Percentiles rank a stretch among this genome's conserved stretches.
These are phyloP conservation scores for Synergus itoensis DNA, from an alignment of 2,888 invertebrate genomes.

Conservation along the genomic window DNA sequence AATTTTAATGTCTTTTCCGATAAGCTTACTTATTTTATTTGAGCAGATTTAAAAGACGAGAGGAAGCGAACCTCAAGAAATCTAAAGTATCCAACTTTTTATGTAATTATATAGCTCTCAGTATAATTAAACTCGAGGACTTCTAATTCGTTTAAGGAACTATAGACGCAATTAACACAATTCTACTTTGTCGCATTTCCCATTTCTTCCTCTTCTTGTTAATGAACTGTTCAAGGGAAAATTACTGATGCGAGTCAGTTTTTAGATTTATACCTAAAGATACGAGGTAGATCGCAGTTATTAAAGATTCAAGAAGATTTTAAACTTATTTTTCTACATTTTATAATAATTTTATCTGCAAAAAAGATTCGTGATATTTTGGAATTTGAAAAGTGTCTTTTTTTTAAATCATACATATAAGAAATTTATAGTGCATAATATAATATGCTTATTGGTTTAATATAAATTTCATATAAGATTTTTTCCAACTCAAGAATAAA, in stretches of 20 bases:
- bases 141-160: slow-evolving; percentile 22
- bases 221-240: slow-evolving; percentile 18
- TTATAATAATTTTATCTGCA: too few relatives aligned
- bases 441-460: too few relatives aligned
- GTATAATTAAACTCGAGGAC: slow-evolving; percentile 30
- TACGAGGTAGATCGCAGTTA: neutral
- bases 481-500: neutral
- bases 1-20: neutral
- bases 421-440: too few relatives aligned
- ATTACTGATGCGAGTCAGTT: slow-evolving; percentile 4
- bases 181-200: slow-evolving; percentile 27
- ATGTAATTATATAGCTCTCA: slow-evolving; percentile 33
- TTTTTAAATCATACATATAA: too few relatives aligned
- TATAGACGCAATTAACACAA: slow-evolving; percentile 27
- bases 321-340: too few relatives aligned
- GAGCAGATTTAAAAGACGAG: neutral
- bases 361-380: too few relatives aligned
- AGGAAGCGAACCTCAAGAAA: neutral
- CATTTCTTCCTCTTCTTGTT: slow-evolving; percentile 12
- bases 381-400: too few relatives aligned
- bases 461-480: too few relatives aligned
- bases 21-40: neutral
- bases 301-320: neutral
- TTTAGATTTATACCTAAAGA: neutral
- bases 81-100: neutral